Conservation (phyloP, 2,113 vertebrate species). For the Mobula birostris region DNA sequence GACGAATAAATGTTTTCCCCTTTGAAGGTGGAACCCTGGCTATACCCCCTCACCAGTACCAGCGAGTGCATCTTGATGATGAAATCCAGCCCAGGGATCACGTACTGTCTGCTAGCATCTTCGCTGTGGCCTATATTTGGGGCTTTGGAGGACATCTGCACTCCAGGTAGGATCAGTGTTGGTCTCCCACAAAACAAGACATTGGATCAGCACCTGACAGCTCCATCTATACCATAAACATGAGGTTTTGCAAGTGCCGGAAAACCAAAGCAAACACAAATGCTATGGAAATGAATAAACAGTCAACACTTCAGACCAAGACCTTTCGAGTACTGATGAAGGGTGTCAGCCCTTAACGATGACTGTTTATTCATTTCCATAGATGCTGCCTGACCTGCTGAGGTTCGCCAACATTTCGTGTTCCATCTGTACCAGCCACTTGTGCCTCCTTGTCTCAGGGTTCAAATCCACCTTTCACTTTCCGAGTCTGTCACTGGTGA, state of each 20-base stretch:
- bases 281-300: no score
- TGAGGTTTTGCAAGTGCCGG: no score
- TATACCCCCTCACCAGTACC: constrained; percentile 31
- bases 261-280: no score
- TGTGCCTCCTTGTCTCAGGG: neutral
- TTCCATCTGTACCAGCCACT: neutral
- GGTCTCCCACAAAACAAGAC: neutral
- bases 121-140: constrained; percentile 71
- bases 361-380: no score
- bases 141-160: constrained; percentile 71
- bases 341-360: no score
- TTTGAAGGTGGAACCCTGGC: constrained; percentile 42
- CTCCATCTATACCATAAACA: no score
- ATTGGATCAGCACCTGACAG: neutral
- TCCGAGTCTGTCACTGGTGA: no score
- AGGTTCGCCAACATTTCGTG: no score
- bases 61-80: neutral
- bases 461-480: neutral
- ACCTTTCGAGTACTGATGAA: no score
- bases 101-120: constrained; percentile 54
- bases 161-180: constrained; percentile 53
- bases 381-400: no score
- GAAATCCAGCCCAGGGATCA: constrained; percentile 39
- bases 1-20: neutral
- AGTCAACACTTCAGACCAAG: no score